Percentiles rank a stretch among this genome's conserved stretches.
Evolutionary conservation across 2,797 vertebrate genomes (phyloP).

Genomic region (Ceryle rudis): DNA sequence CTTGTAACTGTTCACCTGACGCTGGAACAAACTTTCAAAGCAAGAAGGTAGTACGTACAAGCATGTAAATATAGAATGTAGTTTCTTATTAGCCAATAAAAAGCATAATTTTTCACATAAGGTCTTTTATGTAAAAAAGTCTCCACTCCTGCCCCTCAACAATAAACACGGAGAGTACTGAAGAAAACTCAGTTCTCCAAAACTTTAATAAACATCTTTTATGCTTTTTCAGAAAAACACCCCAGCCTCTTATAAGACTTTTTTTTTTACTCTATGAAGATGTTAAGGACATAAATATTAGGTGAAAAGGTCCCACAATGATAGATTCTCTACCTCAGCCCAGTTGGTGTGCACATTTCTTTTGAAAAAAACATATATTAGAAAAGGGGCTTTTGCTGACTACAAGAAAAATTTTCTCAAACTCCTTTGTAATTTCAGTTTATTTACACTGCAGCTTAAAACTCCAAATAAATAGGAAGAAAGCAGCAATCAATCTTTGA

Average conservation of each 20-base stretch:
- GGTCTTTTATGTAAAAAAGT: not conserved
- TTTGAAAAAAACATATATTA: not conserved
- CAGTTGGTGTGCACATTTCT: not conserved
- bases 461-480: not conserved
- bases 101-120: not conserved
- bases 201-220: not conserved
- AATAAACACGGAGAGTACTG: not conserved
- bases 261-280: not conserved
- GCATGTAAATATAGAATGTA: not conserved
- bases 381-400: not conserved
- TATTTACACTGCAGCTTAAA: not conserved
- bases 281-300: not conserved
- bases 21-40: not conserved
- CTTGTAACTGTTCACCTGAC: not conserved
- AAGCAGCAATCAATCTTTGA: not conserved
- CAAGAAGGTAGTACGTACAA: not conserved
- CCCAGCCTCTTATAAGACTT: not conserved
- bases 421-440: not conserved
- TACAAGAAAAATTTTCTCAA: not conserved
- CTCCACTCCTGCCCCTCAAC: not conserved
- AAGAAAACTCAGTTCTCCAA: not conserved
- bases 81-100: not conserved
- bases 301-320: not conserved
- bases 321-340: accelerated
- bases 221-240: not conserved